Percentiles rank a stretch among this genome's conserved stretches.
phyloP scores from a whole-genome alignment of 30 jellyfish, hydroid and myxozoan species.

The Clytia hemisphaerica region DNA sequence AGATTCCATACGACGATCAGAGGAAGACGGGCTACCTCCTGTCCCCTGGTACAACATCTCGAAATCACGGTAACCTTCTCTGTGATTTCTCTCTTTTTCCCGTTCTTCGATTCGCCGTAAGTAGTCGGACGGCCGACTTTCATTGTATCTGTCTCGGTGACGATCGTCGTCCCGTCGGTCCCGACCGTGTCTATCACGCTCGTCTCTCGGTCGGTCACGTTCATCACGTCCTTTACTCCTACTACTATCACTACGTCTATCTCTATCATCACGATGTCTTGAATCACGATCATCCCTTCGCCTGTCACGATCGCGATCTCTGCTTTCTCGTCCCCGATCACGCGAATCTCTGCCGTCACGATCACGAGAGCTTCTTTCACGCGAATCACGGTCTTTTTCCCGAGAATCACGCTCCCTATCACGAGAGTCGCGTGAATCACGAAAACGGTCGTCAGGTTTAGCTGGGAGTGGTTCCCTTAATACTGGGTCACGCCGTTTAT shows the following conservation, averaged over 20 bases:
- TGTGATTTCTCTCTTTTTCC: conserved; percentile 22
- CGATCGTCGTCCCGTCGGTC: too few relatives aligned
- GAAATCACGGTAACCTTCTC: conserved; percentile 36
- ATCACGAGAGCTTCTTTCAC: too few relatives aligned
- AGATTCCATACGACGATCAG: background rate
- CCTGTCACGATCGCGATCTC: background rate
- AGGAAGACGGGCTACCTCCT: background rate
- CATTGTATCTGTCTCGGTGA: too few relatives aligned
- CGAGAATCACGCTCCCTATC: background rate
- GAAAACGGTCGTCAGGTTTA: background rate
- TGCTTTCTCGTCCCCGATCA: background rate
- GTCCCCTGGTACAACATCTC: conserved; percentile 25
- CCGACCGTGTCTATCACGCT: too few relatives aligned
- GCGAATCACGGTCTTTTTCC: background rate
- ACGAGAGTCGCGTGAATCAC: background rate
- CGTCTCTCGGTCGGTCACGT: background rate
- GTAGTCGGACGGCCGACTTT: conserved; percentile 18
- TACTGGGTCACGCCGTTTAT: background rate
- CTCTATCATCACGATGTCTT: background rate
- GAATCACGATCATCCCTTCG: background rate
- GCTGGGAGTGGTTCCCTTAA: too few relatives aligned
- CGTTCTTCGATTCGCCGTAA: conserved; percentile 33
- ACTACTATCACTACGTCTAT: background rate
- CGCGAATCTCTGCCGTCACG: background rate
- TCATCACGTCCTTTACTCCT: background rate